Base-by-base conservation (phyloP, 1,140 invertebrate species). In the Eriocheir sinensis region DNA sequence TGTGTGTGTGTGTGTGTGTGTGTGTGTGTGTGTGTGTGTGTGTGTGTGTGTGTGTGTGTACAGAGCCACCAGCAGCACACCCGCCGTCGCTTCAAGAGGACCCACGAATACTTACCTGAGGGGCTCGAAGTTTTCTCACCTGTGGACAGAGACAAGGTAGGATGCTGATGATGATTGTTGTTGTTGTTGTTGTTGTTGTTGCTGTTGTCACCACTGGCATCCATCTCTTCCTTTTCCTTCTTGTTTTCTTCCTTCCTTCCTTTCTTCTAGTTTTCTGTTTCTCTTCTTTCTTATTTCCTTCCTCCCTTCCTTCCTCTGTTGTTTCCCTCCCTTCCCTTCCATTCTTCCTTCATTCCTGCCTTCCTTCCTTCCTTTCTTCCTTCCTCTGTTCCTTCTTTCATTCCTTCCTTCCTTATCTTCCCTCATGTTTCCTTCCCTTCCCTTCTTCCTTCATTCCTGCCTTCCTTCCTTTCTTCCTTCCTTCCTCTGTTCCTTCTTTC, bases 71-170 rank as follows among this genome's bases (percentile, higher is more conserved):
- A 17, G n/a, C n/a, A n/a, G n/a, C 15, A 34, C 40, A 41, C 6
- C 8, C 15, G 32, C 12, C 83, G 34, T 9, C n/a, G 32, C n/a
- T 94, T 94, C 89, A 94, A 90, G 44, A 83, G 93, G 72, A 83
- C 27, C 17, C 38, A 89, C 27, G 93, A 91, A 48, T 94, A 83
- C 34, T 60, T 94, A 3, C 89, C 89, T 0, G 79, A 83, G 9
- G 40, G 36, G 3, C 79, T 94, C 17, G 79, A 91, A 17, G 81
- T 94, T 4, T 94, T 94, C 79, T 60, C 41, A 38, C 15, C 15
- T n/a, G 60, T 8, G 2, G 79, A 85, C 38, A 38, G 93, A 36
- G 89, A 94, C n/a, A 94, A 94, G 89, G 93, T 94, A 91, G 12
- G 60, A 17, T 4, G 30, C 27, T 44, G 27, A 89, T 17, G 9